These are phyloP conservation scores for Sebastiscus tertius DNA, from an alignment of 2,797 vertebrate species.

Conservation along the genomic window DNA sequence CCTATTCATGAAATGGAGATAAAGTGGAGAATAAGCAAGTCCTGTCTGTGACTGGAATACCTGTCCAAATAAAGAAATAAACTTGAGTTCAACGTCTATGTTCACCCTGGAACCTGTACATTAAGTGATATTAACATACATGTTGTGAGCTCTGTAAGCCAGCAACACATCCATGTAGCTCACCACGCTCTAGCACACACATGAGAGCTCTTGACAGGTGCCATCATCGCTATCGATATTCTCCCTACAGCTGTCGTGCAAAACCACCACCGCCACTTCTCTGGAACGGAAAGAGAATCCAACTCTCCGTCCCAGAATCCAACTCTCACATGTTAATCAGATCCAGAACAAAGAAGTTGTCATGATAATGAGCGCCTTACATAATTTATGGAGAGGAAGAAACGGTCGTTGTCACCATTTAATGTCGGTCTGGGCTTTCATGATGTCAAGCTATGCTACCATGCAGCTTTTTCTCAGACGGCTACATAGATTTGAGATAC, in stretches of 20 bases:
- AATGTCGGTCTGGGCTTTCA: not conserved
- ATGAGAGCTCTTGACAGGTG: constrained; percentile 6
- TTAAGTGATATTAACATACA: not conserved
- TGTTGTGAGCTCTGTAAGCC: not conserved
- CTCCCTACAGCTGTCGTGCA: constrained; percentile 22
- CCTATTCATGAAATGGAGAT: not conserved
- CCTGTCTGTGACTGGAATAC: not conserved
- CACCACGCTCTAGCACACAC: not conserved
- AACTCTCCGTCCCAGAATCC: constrained; percentile 6
- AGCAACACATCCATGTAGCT: not conserved
- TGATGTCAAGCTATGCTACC: not conserved
- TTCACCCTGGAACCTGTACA: not conserved
- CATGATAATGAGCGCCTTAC: constrained; percentile 48
- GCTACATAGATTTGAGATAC: not conserved
- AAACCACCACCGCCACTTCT: not conserved
- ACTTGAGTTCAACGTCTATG: not conserved
- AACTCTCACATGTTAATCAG: constrained; percentile 27
- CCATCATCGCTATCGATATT: not conserved
- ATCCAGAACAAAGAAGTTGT: constrained; percentile 30
- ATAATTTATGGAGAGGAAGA: constrained; percentile 60
- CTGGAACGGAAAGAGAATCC: not conserved
- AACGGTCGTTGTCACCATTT: constrained; percentile 17
- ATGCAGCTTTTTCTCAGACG: not conserved
- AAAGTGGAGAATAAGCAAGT: not conserved
- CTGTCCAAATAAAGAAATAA: not conserved